Percentiles rank a stretch among this genome's conserved stretches.
Conservation (phyloP, 92 coral and sea anemone genomes). For the Siderastrea siderea region DNA sequence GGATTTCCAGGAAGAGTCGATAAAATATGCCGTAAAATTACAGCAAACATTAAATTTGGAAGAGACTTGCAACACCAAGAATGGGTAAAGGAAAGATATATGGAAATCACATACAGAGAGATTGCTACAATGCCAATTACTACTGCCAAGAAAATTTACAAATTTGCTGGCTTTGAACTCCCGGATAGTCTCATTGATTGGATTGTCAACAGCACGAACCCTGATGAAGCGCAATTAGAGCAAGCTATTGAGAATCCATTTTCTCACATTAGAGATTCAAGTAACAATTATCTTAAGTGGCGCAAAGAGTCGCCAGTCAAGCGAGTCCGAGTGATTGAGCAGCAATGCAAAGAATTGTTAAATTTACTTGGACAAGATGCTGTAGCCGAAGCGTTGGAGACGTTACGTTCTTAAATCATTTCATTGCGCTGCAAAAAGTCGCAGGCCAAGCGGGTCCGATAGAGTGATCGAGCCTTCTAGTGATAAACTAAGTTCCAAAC, state of each 20-base stretch:
- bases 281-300: conserved; percentile 34
- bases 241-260: conserved; percentile 14
- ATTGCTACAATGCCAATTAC: conserved; percentile 37
- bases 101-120: conserved; percentile 30
- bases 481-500: not conserved
- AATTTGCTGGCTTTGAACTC: conserved; percentile 54
- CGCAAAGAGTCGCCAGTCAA: conserved; percentile 46
- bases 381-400: conserved; percentile 20
- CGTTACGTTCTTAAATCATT: no score
- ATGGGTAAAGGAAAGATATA: conserved; percentile 21
- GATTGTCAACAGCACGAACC: conserved; percentile 44
- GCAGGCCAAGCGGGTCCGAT: no score
- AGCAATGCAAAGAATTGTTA: conserved; percentile 24
- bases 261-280: conserved; percentile 48
- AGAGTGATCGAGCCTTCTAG: no score
- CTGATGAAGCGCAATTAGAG: conserved; percentile 9
- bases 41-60: conserved; percentile 19
- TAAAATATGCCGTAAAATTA: conserved; percentile 12
- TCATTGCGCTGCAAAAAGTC: no score
- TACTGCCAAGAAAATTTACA: conserved; percentile 47
- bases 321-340: conserved; percentile 30
- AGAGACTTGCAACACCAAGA: not conserved
- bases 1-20: not conserved
- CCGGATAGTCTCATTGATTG: conserved; percentile 45
- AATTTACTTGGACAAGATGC: conserved; percentile 35